Conservation (phyloP, 1,140 invertebrate species). For the Nymphalis io region DNA sequence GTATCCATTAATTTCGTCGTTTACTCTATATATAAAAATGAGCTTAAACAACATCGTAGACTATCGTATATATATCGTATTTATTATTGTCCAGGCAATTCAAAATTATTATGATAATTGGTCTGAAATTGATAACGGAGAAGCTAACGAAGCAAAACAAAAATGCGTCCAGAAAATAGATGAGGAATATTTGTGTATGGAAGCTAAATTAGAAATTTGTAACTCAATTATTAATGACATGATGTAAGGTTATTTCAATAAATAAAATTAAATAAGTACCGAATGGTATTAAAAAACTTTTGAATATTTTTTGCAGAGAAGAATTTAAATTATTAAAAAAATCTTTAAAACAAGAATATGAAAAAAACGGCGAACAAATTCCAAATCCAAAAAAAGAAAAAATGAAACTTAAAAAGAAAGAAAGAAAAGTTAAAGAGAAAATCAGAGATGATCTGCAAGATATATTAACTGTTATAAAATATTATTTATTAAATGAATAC, state of each 20-base stretch:
- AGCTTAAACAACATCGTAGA: no score
- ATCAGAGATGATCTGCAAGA: slow-evolving; percentile 39
- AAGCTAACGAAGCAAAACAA: slow-evolving; percentile 47
- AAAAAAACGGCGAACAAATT: slow-evolving; percentile 48
- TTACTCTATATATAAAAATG: not conserved
- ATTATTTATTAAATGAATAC: not conserved
- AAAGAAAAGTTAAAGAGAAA: slow-evolving; percentile 36
- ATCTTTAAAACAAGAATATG: slow-evolving; percentile 59
- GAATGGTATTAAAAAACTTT: not conserved
- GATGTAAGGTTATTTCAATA: slow-evolving; percentile 41
- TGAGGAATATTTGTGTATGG: slow-evolving; percentile 44
- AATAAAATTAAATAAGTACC: not conserved
- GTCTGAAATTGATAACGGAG: slow-evolving; percentile 46
- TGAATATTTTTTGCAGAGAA: slow-evolving; percentile 32
- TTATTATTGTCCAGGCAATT: slow-evolving; percentile 44
- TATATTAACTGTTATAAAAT: slow-evolving; percentile 48
- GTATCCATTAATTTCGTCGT: slow-evolving; percentile 35
- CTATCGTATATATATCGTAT: not conserved
- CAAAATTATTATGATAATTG: slow-evolving; percentile 50
- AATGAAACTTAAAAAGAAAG: slow-evolving; percentile 37
- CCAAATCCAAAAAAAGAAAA: slow-evolving; percentile 47
- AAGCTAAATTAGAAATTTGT: slow-evolving; percentile 53
- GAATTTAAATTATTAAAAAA: slow-evolving; percentile 48
- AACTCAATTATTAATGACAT: slow-evolving; percentile 49
- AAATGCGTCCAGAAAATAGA: slow-evolving; percentile 47